A percentile compares a stretch with the other conserved stretches of the same genome.
These are phyloP conservation scores for Cheilosia urbana DNA, from an alignment of 2,888 invertebrate species.

Conservation along the genomic window DNA sequence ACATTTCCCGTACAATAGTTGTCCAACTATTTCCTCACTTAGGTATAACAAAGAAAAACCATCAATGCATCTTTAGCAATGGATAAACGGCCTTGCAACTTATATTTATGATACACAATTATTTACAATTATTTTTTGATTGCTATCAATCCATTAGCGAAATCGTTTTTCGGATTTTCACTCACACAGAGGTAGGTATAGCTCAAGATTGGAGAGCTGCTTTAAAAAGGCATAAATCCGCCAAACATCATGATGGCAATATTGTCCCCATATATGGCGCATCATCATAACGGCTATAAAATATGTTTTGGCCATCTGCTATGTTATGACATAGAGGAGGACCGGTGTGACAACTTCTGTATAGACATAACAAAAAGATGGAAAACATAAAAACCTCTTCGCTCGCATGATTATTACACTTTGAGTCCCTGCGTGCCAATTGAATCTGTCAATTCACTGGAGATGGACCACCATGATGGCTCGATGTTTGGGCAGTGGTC, in stretches of 20 bases:
- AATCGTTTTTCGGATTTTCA: neutral
- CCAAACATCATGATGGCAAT: neutral
- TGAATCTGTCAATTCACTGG: constrained; percentile 38
- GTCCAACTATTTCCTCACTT: no score
- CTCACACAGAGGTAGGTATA: neutral
- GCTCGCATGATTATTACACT: constrained; percentile 15
- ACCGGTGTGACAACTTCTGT: constrained; percentile 6
- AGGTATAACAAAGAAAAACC: no score
- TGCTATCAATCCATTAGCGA: constrained; percentile 4
- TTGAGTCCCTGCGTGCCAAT: constrained; percentile 34
- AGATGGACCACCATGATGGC: constrained; percentile 41
- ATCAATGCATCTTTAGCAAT: no score
- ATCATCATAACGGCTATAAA: constrained; percentile 4
- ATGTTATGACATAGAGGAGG: constrained; percentile 20
- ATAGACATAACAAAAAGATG: constrained; percentile 1
- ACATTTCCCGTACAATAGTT: no score
- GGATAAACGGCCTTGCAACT: neutral
- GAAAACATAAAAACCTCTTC: constrained; percentile 9
- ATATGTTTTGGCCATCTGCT: no score
- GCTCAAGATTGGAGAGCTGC: neutral
- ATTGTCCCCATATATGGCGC: neutral
- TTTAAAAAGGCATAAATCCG: constrained; percentile 22
- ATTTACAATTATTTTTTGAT: neutral
- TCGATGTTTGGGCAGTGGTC: constrained; percentile 9
- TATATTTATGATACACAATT: neutral